Evolutionary conservation across 1,140 invertebrate genomes (phyloP), one percentile per base, ranked within the genome.

Genomic region (Caerostris extrusa): DNA sequence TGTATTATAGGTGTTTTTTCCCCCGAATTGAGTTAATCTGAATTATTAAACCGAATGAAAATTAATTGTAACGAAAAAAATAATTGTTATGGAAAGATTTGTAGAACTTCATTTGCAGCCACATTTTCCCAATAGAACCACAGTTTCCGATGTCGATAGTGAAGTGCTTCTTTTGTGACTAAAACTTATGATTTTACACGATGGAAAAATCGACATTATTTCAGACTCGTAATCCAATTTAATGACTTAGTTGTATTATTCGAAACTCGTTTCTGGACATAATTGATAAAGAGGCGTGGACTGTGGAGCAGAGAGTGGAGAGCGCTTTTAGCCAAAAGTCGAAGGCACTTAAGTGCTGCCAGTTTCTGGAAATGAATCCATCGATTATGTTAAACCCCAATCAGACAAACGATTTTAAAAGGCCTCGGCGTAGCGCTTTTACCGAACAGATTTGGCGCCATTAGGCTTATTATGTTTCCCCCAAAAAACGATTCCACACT

Each of bases 361-460:
- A 92, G 58, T 92, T 92, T 92, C 90, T 50, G 57, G 19, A 92
- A 92, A 86, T 83, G 61, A 93, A 71, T 57, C 17, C 77, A 93
- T 93, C 91, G 91, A 93, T 93, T 93, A 93, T 93, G 85, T 56
- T 87, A 93, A 93, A 92, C 61, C 53, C 57, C 90, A 85, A 92
- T 92, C 71, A 92, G 90, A 61, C 82, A 93, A 85, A 61, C 34
- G 81, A 85, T 85, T 92, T 93, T 87, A 57, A 91, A 93, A 92
- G 90, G 53, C 8, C 60, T 69, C 53, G 58, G 17, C 58, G 85
- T 67, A 56, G 17, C 3, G 50, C 34, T 85, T 61, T 85, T 61
- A 19, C 91, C 4, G 82, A 53, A 57, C 53, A 85, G 58, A 92
- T 92, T 92, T 67, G 90, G 91, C 83, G 82, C 91, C 91, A 87